These are phyloP conservation scores for Arizona elegans DNA, from an alignment of 2,113 vertebrate genomes.

Conservation along the genomic window DNA sequence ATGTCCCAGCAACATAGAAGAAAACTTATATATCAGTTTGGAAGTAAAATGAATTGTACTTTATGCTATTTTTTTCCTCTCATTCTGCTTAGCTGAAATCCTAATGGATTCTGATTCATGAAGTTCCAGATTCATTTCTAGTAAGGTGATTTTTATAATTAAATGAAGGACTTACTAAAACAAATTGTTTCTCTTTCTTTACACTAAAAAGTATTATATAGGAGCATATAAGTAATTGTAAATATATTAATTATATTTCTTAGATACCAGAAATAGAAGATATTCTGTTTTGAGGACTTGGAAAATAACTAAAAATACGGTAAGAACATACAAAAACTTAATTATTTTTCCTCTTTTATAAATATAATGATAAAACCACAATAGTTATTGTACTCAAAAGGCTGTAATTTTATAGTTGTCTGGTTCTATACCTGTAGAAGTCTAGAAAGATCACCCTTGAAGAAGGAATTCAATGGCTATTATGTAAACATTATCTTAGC, in stretches of 20 bases:
- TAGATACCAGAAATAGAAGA: neutral
- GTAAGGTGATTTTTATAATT: slow-evolving; percentile 55
- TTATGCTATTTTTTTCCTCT: slow-evolving; percentile 4
- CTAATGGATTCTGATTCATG: slow-evolving; percentile 51
- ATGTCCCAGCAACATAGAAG: slow-evolving; percentile 12
- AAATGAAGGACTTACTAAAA: slow-evolving; percentile 24
- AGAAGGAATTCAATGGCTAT: neutral
- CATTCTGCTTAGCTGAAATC: slow-evolving; percentile 47
- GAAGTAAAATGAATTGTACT: slow-evolving; percentile 6
- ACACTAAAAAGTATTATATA: neutral
- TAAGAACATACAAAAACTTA: neutral
- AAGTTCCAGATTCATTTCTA: slow-evolving; percentile 47
- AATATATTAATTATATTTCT: neutral
- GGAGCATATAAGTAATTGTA: neutral
- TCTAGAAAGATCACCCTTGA: neutral
- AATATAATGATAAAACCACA: neutral
- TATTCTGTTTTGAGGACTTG: neutral
- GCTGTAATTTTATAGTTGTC: neutral
- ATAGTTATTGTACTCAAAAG: neutral
- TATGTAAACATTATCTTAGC: neutral
- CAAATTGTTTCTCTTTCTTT: neutral
- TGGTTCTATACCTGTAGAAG: too few species aligned
- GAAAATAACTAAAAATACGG: neutral
- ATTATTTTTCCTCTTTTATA: neutral
- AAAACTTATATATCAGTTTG: neutral